Evolutionary conservation across 1,140 invertebrate species (phyloP), one percentile per base, ranked within the genome.

Genomic region (Carcinoscorpius rotundicauda): DNA sequence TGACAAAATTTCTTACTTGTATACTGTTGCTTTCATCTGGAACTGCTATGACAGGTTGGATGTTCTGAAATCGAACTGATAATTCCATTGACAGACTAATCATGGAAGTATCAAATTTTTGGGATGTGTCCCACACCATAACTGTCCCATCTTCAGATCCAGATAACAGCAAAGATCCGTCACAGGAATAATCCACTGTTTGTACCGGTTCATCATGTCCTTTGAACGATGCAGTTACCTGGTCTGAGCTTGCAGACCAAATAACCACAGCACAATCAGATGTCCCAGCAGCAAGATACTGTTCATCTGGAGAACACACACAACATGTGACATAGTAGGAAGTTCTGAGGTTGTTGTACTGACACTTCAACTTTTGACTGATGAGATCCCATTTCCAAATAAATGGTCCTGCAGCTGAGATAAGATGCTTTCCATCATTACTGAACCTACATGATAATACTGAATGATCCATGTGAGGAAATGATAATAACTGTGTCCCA

Each of bases 311-410:
- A n/a, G 53, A 55, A 55, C 0, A 55, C 6, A n/a, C 53, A n/a
- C 53, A 55, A 55, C 53, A 55, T 55, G 6, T 55, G 53, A 55
- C 53, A n/a, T 55, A 55, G 53, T 8, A 55, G 6, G 6, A 6
- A n/a, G 53, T 55, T n/a, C n/a, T 55, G 6, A 55, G 6, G 53
- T 55, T 55, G n/a, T 55, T 55, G n/a, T 55, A 55, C n/a, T 55
- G 53, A n/a, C n/a, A 55, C 53, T 8, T n/a, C 6, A n/a, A n/a
- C n/a, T 55, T n/a, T 6, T 55, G 6, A n/a, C n/a, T 55, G 6
- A 8, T 6, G n/a, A 55, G 53, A n/a, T 55, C 53, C 53, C 53
- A 55, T 55, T 55, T 55, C 53, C 53, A 55, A 55, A 55, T n/a
- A n/a, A 8, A 55, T 55, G 6, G 53, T 0, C 53, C 53, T 8